Conservation (phyloP, 2,113 vertebrate genomes). For the Chlorodrepanis virens region DNA sequence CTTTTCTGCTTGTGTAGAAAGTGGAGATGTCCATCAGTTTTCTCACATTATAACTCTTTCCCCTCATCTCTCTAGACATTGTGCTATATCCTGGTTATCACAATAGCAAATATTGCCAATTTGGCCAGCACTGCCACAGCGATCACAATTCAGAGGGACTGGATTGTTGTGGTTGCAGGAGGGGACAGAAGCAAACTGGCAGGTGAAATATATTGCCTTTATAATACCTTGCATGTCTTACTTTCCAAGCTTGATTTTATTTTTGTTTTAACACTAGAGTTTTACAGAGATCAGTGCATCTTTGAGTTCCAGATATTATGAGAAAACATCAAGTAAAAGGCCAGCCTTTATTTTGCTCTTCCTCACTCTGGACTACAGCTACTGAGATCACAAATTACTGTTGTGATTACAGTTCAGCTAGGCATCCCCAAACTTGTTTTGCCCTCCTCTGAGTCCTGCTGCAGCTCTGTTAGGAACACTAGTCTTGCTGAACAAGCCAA, state of each 20-base stretch:
- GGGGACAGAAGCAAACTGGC: constrained; percentile 92
- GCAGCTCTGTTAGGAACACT: not conserved
- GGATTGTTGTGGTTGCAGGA: constrained; percentile 97
- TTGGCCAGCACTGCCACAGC: constrained; percentile 93
- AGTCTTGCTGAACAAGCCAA: constrained; percentile 7
- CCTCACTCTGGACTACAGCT: not conserved
- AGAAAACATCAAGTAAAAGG: not conserved
- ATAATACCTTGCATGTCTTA: constrained; percentile 10
- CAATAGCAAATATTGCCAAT: constrained; percentile 94
- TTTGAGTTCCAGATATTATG: not conserved
- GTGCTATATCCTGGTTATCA: constrained; percentile 96
- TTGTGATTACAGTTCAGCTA: not conserved
- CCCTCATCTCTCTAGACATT: constrained; percentile 76
- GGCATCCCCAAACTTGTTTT: not conserved
- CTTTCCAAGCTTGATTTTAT: not conserved
- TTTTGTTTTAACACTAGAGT: not conserved
- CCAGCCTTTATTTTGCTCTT: not conserved
- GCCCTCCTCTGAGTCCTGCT: not conserved
- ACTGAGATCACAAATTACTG: not conserved
- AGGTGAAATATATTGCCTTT: constrained; percentile 76
- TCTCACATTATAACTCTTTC: not conserved
- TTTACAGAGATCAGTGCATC: not conserved
- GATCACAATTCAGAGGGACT: constrained; percentile 97
- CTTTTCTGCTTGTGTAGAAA: not conserved
- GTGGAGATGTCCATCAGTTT: not conserved